These are phyloP conservation scores for Monopis laevigella DNA, from an alignment of 2,888 invertebrate species.

Conservation along the genomic window DNA sequence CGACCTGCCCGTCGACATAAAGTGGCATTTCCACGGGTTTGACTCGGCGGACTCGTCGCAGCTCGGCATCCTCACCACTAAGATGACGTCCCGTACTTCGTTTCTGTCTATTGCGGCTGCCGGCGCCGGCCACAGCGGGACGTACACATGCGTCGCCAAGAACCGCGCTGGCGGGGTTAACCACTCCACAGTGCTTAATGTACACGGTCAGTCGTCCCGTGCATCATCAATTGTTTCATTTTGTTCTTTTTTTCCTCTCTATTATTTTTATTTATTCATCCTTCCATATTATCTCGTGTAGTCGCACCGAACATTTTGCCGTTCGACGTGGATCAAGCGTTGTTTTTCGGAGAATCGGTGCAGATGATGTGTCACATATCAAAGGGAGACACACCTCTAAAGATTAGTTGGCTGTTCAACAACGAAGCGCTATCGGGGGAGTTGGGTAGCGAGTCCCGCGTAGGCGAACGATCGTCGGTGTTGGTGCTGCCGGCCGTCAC, in stretches of 20 bases:
- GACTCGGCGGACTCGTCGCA: conserved; percentile 61
- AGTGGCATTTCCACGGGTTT: conserved; percentile 78
- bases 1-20: conserved; percentile 77
- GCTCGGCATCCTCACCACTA: conserved; percentile 69
- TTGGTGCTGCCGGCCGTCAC: conserved; percentile 68
- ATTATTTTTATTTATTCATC: conserved; percentile 25
- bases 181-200: conserved; percentile 70
- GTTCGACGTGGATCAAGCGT: conserved; percentile 71
- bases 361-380: conserved; percentile 73
- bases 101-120: conserved; percentile 78
- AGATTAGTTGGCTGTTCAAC: conserved; percentile 76
- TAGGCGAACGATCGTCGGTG: conserved; percentile 65
- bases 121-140: conserved; percentile 75
- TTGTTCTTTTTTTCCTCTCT: conserved; percentile 22
- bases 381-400: conserved; percentile 77
- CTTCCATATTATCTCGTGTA: conserved; percentile 25
- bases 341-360: conserved; percentile 74
- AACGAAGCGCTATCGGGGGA: conserved; percentile 47
- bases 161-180: conserved; percentile 77
- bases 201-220: conserved; percentile 68
- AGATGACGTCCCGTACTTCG: conserved; percentile 74
- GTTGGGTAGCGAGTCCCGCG: conserved; percentile 63
- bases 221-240: no score
- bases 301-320: conserved; percentile 70
- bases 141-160: conserved; percentile 79